phyloP scores from a whole-genome alignment of 1,140 invertebrate genomes.

The Manduca sexta region DNA sequence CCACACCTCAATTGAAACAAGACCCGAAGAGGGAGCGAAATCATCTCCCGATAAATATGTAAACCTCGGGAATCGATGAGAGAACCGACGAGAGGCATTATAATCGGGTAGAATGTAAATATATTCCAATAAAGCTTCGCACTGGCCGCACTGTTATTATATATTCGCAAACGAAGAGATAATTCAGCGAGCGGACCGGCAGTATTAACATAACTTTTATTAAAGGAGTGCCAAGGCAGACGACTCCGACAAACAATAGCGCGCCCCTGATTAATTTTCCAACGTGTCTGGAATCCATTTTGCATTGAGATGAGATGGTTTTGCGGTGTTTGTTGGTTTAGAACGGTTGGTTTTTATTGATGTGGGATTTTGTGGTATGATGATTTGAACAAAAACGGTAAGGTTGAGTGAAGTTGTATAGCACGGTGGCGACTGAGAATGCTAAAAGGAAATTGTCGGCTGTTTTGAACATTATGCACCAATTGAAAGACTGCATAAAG shows the following conservation, averaged over 20 bases:
- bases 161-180: constrained; percentile 69
- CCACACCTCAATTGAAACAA: neutral
- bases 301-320: constrained; percentile 40
- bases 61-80: constrained; percentile 54
- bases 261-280: constrained; percentile 60
- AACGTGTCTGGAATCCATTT: constrained; percentile 52
- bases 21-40: constrained; percentile 21
- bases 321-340: too few relatives aligned
- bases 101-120: constrained; percentile 62
- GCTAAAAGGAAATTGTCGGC: too few relatives aligned
- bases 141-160: constrained; percentile 51
- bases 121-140: constrained; percentile 67
- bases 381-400: too few relatives aligned
- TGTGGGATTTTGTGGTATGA: too few relatives aligned
- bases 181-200: constrained; percentile 51
- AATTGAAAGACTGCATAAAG: too few relatives aligned
- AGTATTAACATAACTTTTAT: constrained; percentile 70
- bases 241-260: constrained; percentile 55
- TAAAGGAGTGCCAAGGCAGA: constrained; percentile 49
- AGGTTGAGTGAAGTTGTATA: too few relatives aligned
- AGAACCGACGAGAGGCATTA: constrained; percentile 39
- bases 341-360: too few relatives aligned
- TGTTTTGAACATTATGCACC: too few relatives aligned
- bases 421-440: too few relatives aligned
- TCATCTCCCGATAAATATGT: constrained; percentile 66